phyloP scores from a whole-genome alignment of 2,888 invertebrate species.

The Meteorus colon region DNA sequence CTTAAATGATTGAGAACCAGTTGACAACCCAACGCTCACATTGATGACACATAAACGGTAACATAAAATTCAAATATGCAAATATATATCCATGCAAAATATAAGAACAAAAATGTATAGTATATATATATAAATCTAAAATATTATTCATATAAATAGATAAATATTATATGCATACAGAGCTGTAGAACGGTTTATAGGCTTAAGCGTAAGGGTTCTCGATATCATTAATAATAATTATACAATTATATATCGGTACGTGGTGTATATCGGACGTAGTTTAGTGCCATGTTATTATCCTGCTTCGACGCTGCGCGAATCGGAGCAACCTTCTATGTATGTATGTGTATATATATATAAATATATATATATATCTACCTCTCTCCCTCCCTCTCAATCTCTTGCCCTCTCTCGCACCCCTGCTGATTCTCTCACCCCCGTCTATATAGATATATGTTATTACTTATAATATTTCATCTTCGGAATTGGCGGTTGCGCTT shows the following conservation, averaged over 20 bases:
- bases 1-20: neutral
- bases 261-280: slow-evolving; percentile 67
- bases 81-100: neutral
- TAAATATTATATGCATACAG: slow-evolving; percentile 15
- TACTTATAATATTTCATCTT: slow-evolving; percentile 74
- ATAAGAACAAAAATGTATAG: slow-evolving; percentile 25
- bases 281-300: slow-evolving; percentile 73
- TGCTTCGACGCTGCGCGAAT: slow-evolving; percentile 58
- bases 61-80: neutral
- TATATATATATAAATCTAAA: neutral
- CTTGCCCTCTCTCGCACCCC: slow-evolving; percentile 24
- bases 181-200: slow-evolving; percentile 43
- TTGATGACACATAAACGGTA: slow-evolving; percentile 28
- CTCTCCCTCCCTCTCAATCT: slow-evolving; percentile 21
- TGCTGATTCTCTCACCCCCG: slow-evolving; percentile 21
- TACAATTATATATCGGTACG: slow-evolving; percentile 73
- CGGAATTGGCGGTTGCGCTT: slow-evolving; percentile 73
- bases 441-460: slow-evolving; percentile 71
- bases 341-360: neutral
- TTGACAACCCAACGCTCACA: neutral
- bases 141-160: slow-evolving; percentile 23
- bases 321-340: slow-evolving; percentile 48
- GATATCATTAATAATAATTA: slow-evolving; percentile 74
- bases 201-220: slow-evolving; percentile 68
- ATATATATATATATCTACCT: neutral